phyloP scores from a whole-genome alignment of 2,113 vertebrate species.

The Nothocercus julius region DNA sequence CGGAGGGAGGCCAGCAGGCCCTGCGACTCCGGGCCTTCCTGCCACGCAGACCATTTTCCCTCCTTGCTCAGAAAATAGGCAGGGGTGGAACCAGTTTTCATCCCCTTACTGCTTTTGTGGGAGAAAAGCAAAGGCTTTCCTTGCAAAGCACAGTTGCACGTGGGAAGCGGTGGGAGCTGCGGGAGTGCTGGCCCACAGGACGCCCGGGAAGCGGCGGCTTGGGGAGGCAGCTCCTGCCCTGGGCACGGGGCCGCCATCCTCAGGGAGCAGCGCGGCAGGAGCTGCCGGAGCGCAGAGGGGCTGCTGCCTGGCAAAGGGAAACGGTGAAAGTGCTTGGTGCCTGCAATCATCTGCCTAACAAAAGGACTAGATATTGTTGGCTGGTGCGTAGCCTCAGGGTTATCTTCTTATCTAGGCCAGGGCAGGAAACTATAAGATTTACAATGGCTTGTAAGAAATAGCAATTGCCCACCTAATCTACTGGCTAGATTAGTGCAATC shows the following conservation, averaged over 20 bases:
- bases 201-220: neutral
- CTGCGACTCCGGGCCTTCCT: neutral
- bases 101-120: neutral
- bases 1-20: neutral
- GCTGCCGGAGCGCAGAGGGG: neutral
- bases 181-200: neutral
- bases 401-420: slow-evolving; percentile 30
- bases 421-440: slow-evolving; percentile 39
- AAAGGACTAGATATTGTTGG: slow-evolving; percentile 20
- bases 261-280: too few relatives aligned
- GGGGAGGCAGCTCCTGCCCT: too few relatives aligned
- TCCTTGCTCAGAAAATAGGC: neutral
- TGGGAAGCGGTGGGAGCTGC: neutral
- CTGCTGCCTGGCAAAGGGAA: neutral
- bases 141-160: neutral
- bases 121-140: neutral
- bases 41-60: neutral
- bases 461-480: neutral
- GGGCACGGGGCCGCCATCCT: too few relatives aligned
- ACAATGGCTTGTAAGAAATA: slow-evolving; percentile 24
- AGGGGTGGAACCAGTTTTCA: neutral
- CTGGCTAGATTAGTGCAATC: neutral
- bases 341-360: slow-evolving; percentile 26
- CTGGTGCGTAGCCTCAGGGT: neutral
- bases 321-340: slow-evolving; percentile 34